Base-by-base conservation (phyloP, 2,888 invertebrate genomes). In the Melanargia galathea region DNA sequence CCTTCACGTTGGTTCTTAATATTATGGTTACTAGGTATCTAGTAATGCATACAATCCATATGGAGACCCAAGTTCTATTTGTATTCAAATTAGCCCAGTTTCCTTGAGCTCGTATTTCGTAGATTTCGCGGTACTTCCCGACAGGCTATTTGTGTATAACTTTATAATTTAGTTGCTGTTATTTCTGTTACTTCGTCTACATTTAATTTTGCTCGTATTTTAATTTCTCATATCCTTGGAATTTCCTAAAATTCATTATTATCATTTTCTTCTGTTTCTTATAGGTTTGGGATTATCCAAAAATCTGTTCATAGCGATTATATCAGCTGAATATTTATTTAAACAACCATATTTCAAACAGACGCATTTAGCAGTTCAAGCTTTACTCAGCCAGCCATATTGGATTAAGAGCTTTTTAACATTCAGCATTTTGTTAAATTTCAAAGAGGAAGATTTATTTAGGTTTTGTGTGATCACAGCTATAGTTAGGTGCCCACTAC, bases 71-170 rank as follows among this genome's bases (percentile, higher is more conserved):
- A 43, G 45, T 46, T 46, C 45, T 46, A 46, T 46, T 46, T 46
- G 45, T 46, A 46, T 46, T 46, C 22, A 46, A 46, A 46, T 46
- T 46, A 46, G 22, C 45, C 22, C 22, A 46, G 45, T 46, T 46
- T 46, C 45, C 45, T 46, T 46, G 22, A 46, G 20, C 20, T 46
- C 22, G 22, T 46, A 22, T 46, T 46, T 46, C 45, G 45, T 46
- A 46, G 45, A 46, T 46, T 46, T 46, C 22, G 45, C 45, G 45
- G 22, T 45, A 46, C 20, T 46, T 46, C 45, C 45, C 22, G 45
- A 22, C 45, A 46, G 45, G 45, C 45, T 46, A 22, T 46, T 46
- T 46, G 45, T 46, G 45, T 46, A 11, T 45, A 46, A 46, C 45
- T 46, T 46, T 46, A 46, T 46, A 22, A 46, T 46, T 46, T 46